These are phyloP conservation scores for Jordanella pulchra DNA, from an alignment of 2,797 vertebrate genomes.

Conservation along the genomic window DNA sequence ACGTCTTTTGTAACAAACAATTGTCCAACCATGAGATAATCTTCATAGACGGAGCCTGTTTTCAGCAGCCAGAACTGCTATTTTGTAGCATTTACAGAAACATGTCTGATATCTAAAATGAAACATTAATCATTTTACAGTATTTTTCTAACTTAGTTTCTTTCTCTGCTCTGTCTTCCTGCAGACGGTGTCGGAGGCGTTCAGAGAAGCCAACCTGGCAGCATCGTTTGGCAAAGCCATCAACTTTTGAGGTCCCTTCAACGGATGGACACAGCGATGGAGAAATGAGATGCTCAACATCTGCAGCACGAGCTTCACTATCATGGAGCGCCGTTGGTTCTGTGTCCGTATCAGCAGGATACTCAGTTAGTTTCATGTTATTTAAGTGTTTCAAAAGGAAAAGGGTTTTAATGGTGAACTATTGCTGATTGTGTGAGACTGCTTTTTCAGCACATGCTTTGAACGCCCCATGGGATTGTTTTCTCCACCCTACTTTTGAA, in stretches of 20 bases:
- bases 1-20: too few relatives aligned
- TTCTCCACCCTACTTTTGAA: constrained; percentile 1
- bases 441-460: constrained; percentile 20
- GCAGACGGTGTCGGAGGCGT: constrained; percentile 98
- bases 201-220: constrained; percentile 97
- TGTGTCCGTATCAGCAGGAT: constrained; percentile 19
- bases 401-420: constrained; percentile 35
- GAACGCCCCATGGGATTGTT: neutral
- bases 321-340: constrained; percentile 5
- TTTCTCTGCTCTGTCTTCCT: neutral
- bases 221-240: constrained; percentile 98
- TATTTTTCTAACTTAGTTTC: neutral
- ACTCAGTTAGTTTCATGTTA: constrained; percentile 65
- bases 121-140: too few relatives aligned
- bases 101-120: too few relatives aligned
- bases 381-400: constrained; percentile 75
- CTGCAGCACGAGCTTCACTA: constrained; percentile 12
- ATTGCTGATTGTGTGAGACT: constrained; percentile 40
- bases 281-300: constrained; percentile 27
- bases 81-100: too few relatives aligned
- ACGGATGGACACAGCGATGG: constrained; percentile 54
- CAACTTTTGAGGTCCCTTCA: constrained; percentile 86
- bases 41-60: too few relatives aligned
- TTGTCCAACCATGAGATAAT: too few relatives aligned
- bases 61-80: too few relatives aligned